Percentiles rank a stretch among this genome's conserved stretches.
Conservation (phyloP, 2,797 vertebrate species). For the Clamator glandarius region DNA sequence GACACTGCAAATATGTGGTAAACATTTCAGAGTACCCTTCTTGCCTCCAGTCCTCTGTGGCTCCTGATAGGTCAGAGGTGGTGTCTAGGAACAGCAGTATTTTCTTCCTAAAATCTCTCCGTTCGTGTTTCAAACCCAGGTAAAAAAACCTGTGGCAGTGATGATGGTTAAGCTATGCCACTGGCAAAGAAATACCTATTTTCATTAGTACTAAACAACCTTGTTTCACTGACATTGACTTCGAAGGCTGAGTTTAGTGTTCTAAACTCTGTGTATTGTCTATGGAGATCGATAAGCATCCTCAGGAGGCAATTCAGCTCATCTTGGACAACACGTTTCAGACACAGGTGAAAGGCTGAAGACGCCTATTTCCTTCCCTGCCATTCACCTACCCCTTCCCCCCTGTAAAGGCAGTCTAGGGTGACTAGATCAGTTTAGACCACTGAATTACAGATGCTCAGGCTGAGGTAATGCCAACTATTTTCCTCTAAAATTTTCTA, state of each 20-base stretch:
- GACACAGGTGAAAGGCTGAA: background rate
- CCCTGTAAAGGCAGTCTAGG: background rate
- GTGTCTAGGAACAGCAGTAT: background rate
- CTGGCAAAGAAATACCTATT: background rate
- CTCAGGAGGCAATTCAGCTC: background rate
- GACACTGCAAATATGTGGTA: background rate
- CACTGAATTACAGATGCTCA: background rate
- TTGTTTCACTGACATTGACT: background rate
- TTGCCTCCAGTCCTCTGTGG: background rate
- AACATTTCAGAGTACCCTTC: background rate
- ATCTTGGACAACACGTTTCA: background rate
- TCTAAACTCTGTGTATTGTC: background rate
- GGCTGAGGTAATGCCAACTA: background rate
- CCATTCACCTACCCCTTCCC: background rate
- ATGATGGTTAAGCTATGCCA: background rate
- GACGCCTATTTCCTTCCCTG: background rate
- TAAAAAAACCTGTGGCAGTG: background rate
- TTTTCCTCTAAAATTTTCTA: background rate
- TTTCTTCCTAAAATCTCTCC: background rate
- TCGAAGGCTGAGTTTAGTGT: background rate
- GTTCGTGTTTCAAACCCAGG: background rate
- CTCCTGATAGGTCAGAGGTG: background rate
- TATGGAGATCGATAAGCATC: background rate
- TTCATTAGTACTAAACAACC: background rate
- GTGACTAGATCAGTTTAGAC: background rate